Conservation (phyloP, 2,888 invertebrate genomes). For the Calameuta pallipes region DNA sequence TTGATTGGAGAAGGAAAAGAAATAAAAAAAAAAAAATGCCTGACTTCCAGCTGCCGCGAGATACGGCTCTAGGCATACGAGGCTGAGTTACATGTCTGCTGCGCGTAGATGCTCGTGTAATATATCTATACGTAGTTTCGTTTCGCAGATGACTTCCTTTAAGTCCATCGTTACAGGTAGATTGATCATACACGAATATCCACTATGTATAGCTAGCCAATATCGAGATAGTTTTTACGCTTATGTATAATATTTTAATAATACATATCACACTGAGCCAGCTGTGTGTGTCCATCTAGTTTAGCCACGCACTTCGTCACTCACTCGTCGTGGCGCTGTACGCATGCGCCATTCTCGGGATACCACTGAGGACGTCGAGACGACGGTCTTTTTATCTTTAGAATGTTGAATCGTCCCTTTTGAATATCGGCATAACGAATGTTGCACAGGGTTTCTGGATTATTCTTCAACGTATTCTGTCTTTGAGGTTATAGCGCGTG, state of each 20-base stretch:
- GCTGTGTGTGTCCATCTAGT: constrained; percentile 56
- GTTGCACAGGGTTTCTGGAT: not conserved
- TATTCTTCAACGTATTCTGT: not conserved
- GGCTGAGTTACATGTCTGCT: not conserved
- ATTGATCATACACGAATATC: constrained; percentile 38
- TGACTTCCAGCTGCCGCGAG: not conserved
- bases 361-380: not conserved
- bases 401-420: not conserved
- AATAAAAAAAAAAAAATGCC: not conserved
- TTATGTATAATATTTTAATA: constrained; percentile 50
- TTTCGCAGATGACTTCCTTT: not conserved
- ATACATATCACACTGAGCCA: constrained; percentile 65
- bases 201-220: constrained; percentile 33
- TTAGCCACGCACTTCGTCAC: constrained; percentile 42
- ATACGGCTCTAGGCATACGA: not conserved
- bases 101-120: not conserved
- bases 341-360: not conserved
- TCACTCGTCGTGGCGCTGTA: constrained; percentile 23
- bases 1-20: not conserved
- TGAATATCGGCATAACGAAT: not conserved
- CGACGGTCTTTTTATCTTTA: not conserved
- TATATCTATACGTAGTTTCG: not conserved
- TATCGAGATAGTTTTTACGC: constrained; percentile 35
- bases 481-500: constrained; percentile 20
- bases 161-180: constrained; percentile 4